Percentiles rank a stretch among this genome's conserved stretches.
Conservation (phyloP, 2,888 invertebrate species). For the Ornithoptera priamus region DNA sequence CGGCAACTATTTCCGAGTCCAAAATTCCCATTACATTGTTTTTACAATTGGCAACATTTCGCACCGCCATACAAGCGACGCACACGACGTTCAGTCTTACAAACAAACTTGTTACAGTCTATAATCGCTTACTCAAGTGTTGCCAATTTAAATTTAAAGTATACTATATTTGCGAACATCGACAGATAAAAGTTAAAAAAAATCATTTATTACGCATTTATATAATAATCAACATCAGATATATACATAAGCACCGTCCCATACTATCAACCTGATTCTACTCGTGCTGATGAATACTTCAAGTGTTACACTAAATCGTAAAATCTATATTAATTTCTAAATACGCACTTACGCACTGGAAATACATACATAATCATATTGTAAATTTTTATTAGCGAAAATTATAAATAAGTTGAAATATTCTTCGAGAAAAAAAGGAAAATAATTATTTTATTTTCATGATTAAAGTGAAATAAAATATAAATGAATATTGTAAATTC, state of each 20-base stretch:
- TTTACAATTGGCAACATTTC: constrained; percentile 3
- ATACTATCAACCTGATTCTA: constrained; percentile 27
- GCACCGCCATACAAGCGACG: background rate
- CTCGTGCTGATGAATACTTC: constrained; percentile 28
- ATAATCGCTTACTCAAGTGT: constrained; percentile 8
- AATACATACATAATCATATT: background rate
- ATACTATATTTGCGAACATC: no score
- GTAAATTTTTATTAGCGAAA: no score
- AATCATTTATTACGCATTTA: no score
- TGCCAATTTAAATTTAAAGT: background rate
- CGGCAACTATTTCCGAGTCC: no score
- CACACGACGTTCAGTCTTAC: constrained; percentile 19
- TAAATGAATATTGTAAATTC: no score
- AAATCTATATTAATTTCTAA: constrained; percentile 21
- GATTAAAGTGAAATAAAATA: no score
- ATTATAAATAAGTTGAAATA: no score
- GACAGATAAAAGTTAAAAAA: no score
- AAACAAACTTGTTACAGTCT: constrained; percentile 1
- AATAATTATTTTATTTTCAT: no score
- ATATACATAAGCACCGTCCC: constrained; percentile 15
- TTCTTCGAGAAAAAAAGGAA: no score
- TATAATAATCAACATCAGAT: background rate
- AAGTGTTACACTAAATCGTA: constrained; percentile 28
- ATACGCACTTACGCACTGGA: constrained; percentile 23
- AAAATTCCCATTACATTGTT: background rate